Base-by-base conservation (phyloP, 2,888 invertebrate species). In the Antheraea assamensis region DNA sequence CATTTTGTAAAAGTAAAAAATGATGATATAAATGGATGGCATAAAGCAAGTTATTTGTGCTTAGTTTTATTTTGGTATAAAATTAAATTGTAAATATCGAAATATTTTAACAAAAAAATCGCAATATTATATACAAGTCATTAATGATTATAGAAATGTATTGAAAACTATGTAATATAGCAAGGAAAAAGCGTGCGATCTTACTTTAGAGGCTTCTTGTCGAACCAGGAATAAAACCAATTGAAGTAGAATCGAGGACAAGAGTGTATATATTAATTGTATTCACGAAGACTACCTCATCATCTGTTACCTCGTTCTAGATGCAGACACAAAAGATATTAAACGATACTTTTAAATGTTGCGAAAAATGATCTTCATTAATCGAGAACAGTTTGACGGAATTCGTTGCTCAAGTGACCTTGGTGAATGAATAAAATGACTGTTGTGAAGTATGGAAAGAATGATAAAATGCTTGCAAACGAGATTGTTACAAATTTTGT, bases 391-490 rank as follows among this genome's bases (percentile, higher is more conserved):
- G 72, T 31, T 68, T 64, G 68, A 68, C 68, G 17, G 35, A 61
- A 55, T n/a, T 21, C 24, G 21, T 55, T 70, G 49, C 17, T 7
- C 47, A 64, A 27, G 52, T 24, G 68, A 71, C 73, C 71, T 75
- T 71, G 71, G 58, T 64, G 61, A 71, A 73, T 64, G 58, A 52
- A 64, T 31, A 52, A 72, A 74, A 31, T 55, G 24, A 52, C 71
- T 70, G 61, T 64, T 64, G 30, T 66, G 27, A 61, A 47, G 49
- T 61, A 70, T 74, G 24, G 61, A 74, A 47, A 74, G 72, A 55
- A 72, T 42, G 61, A 68, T 52, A 68, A 68, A 72, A 68, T 66
- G 70, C 55, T 72, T 72, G 35, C 70, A 68, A 72, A 72, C 31
- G 35, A 17, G 55, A 52, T 31, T 24, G 64, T 68, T 52, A 70